Evolutionary conservation across 2,888 invertebrate genomes (phyloP), one percentile per base, ranked within the genome.

Genomic region (Oscheius sp.): DNA sequence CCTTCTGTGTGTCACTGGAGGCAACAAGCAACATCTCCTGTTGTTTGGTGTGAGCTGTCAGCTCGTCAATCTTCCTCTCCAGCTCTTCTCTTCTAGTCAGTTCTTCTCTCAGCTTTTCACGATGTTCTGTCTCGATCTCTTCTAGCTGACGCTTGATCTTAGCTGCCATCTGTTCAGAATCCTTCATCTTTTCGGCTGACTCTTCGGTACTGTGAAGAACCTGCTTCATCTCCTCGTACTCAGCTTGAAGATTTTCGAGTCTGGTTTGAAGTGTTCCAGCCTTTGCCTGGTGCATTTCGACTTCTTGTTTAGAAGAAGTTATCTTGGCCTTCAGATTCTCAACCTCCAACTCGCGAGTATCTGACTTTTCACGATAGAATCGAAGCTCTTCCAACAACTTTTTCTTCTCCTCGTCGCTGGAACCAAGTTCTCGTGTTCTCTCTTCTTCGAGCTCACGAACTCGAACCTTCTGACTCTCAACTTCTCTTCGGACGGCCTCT

Each of bases 351-450:
- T 68, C 55, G 51, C 35, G 68, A 35, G 53, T 29, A n/a, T 68
- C 68, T 5, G 21, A 73, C n/a, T 78, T 77, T n/a, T 77, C 50
- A 11, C 72, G 60, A 32, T 73, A 65, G n/a, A 76, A 42, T 13
- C 58, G 53, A 9, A 59, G 47, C 58, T 81, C 76, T 42, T 76
- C 73, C 72, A 81, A 48, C 58, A 79, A 32, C 32, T 66, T 53
- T 2, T 70, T 37, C 65, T 76, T 77, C 47, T 71, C 71, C 21
- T 77, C 77, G 51, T 81, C 79, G 35, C 72, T 76, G 1, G 76
- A 74, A 29, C 79, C 79, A 60, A 79, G 70, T n/a, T 76, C 73
- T 32, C 76, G 63, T 1, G 70, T 60, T 57, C 77, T 76, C 47
- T 81, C 81, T 42, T 81, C 79, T 78, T 68, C 68, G 55, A 68